Evolutionary conservation across 2,888 invertebrate genomes (phyloP).

Genomic region (Dasysyrphus albostriatus): DNA sequence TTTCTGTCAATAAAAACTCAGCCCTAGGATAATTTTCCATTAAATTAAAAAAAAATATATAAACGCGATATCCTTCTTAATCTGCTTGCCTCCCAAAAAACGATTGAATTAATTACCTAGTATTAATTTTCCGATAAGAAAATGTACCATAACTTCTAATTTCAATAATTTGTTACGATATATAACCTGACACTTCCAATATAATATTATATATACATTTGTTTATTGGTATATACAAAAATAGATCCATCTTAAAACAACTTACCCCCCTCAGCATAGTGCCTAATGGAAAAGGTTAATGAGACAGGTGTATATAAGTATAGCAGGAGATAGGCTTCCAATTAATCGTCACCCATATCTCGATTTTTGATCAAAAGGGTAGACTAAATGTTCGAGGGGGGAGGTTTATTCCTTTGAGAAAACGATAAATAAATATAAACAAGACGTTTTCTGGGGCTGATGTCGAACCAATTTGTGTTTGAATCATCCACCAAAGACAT

Average conservation of each 20-base stretch:
- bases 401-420: neutral
- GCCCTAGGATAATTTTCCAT: neutral
- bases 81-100: conserved; percentile 10
- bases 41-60: neutral
- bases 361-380: neutral
- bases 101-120: conserved; percentile 55
- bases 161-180: conserved; percentile 53
- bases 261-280: neutral
- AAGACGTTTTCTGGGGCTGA: conserved; percentile 17
- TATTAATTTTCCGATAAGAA: conserved; percentile 48
- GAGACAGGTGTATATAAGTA: conserved; percentile 52
- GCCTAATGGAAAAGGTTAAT: conserved; percentile 31
- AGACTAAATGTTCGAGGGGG: neutral
- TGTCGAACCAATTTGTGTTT: conserved; percentile 1
- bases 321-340: conserved; percentile 33
- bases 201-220: neutral
- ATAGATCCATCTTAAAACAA: conserved; percentile 21
- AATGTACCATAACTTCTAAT: conserved; percentile 53
- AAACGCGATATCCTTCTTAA: conserved; percentile 17
- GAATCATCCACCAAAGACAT: neutral
- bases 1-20: neutral
- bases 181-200: conserved; percentile 19
- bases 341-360: conserved; percentile 62
- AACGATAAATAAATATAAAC: conserved; percentile 47
- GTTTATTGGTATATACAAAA: neutral